Base-by-base conservation (phyloP, 37 sponge, comb jelly and placozoan genomes). In the Eunapius fragilis region DNA sequence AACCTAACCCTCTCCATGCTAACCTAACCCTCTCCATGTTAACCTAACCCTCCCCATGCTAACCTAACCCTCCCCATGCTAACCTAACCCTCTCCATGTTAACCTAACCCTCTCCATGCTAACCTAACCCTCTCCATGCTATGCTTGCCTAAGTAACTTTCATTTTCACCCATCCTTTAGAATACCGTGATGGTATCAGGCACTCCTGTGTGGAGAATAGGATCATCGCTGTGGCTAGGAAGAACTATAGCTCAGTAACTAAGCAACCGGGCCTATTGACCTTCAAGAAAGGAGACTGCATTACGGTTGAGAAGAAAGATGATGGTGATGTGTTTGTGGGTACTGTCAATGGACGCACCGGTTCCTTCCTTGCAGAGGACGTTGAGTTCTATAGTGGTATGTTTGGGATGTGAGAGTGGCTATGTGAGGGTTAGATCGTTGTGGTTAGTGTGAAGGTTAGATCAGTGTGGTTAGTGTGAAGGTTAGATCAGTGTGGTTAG, bases 281-380 rank as follows among this genome's bases (percentile, higher is more conserved):
- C 38, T 87, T 87, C 87, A 17, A 6, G 34, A 80, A 37, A 10
- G 87, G 87, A 0, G 87, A 87, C 81, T 37, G 58, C 76, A 87
- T 87, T 38, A 17, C 23, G n/a, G 81, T 87, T 37, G 27, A 45
- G 74, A 33, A 68, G 37, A 47, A 67, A 74, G 48, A n/a, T 0
- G 10, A 5, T 0, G 70, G 36, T 22, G 81, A 74, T 25, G 70
- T 80, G 31, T 92, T 69, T 24, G 71, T 82, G 23, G 93, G 93
- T 0, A 75, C 68, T 30, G 33, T 78, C 13, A 69, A 72, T 6
- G 89, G 75, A 6, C 80, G 31, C 41, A 85, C 70, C 28, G 93
- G 93, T 2, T 75, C 78, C 37, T 92, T 92, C 79, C 38, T 85
- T 58, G 82, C 84, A 32, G 37, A 88, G 48, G 89, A 93, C 37